Percentiles rank a stretch among this genome's conserved stretches.
phyloP scores from a whole-genome alignment of 2,797 vertebrate species.

The Platyrinchus mystaceus region DNA sequence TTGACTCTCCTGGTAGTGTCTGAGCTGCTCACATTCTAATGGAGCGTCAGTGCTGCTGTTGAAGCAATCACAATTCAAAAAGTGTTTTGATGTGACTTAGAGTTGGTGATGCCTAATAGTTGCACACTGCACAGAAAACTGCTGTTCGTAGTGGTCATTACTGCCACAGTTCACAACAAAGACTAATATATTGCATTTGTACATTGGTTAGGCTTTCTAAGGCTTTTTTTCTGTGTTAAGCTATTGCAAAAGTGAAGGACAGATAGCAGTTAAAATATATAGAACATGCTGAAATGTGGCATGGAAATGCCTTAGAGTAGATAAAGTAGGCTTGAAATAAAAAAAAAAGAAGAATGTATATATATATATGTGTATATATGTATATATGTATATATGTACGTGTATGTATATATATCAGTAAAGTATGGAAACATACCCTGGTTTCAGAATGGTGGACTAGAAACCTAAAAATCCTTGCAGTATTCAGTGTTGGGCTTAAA shows the following conservation, averaged over 20 bases:
- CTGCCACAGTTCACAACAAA: background rate
- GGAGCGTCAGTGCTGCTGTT: rapidly evolving
- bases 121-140: background rate
- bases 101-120: background rate
- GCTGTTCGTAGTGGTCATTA: rapidly evolving
- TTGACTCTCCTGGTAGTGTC: background rate
- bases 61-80: rapidly evolving
- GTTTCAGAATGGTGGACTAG: background rate
- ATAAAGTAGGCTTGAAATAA: background rate
- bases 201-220: background rate
- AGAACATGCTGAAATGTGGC: background rate
- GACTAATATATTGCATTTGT: background rate
- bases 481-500: background rate
- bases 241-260: background rate
- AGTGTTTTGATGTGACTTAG: background rate
- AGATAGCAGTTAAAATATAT: background rate
- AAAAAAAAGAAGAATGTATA: background rate
- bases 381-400: rapidly evolving
- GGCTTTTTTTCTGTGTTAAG: background rate
- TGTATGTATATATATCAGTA: rapidly evolving
- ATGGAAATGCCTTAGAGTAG: background rate
- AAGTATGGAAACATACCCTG: background rate
- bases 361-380: rapidly evolving
- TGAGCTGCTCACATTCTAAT: rapidly evolving
- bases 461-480: background rate